A percentile compares a stretch with the other conserved stretches of the same genome.
Conservation (phyloP, 2,797 vertebrate species). For the Rhinoraja longicauda region DNA sequence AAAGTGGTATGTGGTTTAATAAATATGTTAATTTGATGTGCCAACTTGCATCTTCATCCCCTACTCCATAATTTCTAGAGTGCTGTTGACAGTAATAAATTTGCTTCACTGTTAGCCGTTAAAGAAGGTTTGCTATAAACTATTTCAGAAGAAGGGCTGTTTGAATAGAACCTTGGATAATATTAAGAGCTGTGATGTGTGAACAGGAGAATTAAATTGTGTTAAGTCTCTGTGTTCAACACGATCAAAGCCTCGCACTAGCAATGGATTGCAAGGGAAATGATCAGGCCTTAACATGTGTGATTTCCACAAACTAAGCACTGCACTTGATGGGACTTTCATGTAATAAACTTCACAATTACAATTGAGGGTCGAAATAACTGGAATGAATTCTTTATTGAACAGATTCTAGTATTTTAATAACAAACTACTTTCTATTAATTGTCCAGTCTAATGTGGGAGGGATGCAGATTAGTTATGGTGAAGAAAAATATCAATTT, state of each 20-base stretch:
- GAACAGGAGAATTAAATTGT: neutral
- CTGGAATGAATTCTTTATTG: neutral
- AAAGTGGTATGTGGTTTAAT: constrained; percentile 71
- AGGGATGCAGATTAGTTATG: neutral
- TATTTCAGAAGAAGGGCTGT: neutral
- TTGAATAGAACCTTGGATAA: neutral
- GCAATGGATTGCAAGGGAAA: neutral
- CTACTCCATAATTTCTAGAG: neutral
- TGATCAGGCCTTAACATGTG: neutral
- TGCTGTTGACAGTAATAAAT: neutral
- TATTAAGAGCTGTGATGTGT: neutral
- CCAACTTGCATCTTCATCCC: no score
- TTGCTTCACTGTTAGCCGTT: neutral
- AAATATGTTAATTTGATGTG: neutral
- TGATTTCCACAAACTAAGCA: neutral
- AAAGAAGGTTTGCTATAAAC: neutral
- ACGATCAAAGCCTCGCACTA: neutral
- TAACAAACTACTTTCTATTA: neutral
- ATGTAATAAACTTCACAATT: neutral
- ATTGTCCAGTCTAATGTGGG: neutral
- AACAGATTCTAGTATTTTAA: neutral
- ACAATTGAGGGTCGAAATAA: neutral
- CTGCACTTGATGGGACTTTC: neutral
- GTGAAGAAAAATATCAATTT: neutral
- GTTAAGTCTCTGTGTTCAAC: neutral